These are phyloP conservation scores for Romanomermis culicivorax DNA, from an alignment of 2,888 invertebrate species.

Conservation along the genomic window DNA sequence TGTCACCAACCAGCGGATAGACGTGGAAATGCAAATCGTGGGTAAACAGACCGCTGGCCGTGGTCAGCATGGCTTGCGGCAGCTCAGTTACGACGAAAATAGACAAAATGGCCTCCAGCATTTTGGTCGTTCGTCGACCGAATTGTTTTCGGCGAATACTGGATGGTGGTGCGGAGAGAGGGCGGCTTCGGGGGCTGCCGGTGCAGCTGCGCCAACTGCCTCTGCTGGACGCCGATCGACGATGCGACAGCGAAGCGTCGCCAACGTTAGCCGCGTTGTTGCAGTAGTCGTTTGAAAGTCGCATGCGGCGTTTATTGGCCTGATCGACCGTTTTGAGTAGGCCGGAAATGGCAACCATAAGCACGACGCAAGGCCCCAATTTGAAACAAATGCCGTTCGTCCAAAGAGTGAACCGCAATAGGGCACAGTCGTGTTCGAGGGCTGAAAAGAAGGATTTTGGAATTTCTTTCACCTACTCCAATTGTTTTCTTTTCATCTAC, in stretches of 20 bases:
- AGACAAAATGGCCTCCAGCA: slow-evolving; percentile 2
- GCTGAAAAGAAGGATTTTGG: not conserved
- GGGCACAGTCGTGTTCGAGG: not conserved
- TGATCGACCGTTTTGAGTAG: not conserved
- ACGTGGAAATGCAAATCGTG: not conserved
- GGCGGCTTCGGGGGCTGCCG: too few relatives aligned
- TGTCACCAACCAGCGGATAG: slow-evolving; percentile 1
- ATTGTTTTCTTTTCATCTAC: too few relatives aligned
- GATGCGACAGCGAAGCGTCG: not conserved
- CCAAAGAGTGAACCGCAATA: not conserved
- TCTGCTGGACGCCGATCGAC: too few relatives aligned
- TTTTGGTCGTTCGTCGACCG: slow-evolving; percentile 4
- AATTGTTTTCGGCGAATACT: too few relatives aligned
- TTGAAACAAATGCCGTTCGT: not conserved
- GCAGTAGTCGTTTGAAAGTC: not conserved
- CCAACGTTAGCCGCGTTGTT: too few relatives aligned
- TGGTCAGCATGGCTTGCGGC: slow-evolving; percentile 1
- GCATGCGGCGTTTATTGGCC: not conserved
- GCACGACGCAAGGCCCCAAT: not conserved
- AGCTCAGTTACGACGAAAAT: slow-evolving; percentile 4
- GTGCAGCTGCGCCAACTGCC: too few relatives aligned
- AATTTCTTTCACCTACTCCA: not conserved
- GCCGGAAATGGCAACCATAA: not conserved
- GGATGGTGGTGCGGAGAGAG: not conserved
- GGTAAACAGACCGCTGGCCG: not conserved